Percentiles rank a stretch among this genome's conserved stretches.
Conservation (phyloP, 2,113 vertebrate genomes). For the Phoxinus phoxinus region DNA sequence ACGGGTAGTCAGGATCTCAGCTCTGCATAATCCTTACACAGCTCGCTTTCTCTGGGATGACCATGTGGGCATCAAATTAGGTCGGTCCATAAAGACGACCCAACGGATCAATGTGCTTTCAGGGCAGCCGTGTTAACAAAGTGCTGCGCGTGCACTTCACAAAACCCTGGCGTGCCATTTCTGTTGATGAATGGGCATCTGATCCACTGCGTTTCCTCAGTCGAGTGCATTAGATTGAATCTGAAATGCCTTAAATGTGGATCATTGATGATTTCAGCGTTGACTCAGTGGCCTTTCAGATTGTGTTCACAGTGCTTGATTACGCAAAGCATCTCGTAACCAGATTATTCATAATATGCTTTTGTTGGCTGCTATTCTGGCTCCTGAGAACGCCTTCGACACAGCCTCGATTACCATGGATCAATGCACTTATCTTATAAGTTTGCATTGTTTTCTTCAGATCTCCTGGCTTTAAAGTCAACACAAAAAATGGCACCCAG, state of each 20-base stretch:
- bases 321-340: background rate
- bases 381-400: background rate
- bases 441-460: background rate
- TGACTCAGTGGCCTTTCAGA: constrained; percentile 12
- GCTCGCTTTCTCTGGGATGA: background rate
- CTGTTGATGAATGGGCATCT: constrained; percentile 31
- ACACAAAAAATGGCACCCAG: background rate
- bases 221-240: constrained; percentile 20
- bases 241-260: background rate
- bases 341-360: background rate
- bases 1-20: background rate
- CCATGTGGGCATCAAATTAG: constrained; percentile 14
- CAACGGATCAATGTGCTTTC: constrained; percentile 50
- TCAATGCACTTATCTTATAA: background rate
- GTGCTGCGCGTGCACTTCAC: constrained; percentile 12
- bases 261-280: background rate
- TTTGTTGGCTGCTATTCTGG: constrained; percentile 9
- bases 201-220: background rate
- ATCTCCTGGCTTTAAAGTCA: background rate
- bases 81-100: constrained; percentile 36
- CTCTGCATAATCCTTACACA: background rate
- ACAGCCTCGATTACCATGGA: background rate
- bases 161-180: constrained; percentile 33
- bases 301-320: background rate
- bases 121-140: constrained; percentile 33